A percentile compares a stretch with the other conserved stretches of the same genome.
Conservation (phyloP, 2,113 vertebrate genomes). For the Peromyscus maniculatus region DNA sequence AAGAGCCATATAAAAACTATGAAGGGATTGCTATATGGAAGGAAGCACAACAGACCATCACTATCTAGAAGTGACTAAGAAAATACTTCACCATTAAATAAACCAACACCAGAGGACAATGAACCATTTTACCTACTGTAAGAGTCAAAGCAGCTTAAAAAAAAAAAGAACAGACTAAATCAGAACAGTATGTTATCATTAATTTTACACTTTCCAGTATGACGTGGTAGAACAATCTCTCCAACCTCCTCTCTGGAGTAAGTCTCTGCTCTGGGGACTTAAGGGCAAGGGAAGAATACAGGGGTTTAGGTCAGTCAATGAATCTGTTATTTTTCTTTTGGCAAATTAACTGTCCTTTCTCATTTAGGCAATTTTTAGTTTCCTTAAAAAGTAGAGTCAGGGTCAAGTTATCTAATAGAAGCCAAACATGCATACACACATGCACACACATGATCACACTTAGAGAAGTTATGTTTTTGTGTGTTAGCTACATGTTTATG, state of each 20-base stretch:
- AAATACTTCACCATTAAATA: neutral
- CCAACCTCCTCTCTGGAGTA: neutral
- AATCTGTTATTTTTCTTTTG: neutral
- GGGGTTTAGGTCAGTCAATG: neutral
- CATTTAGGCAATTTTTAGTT: constrained; percentile 10
- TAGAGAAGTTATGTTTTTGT: neutral
- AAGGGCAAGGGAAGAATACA: neutral
- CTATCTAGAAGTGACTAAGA: neutral
- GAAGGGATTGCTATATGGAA: neutral
- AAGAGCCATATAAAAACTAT: neutral
- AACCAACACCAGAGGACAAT: neutral
- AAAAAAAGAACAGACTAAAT: neutral
- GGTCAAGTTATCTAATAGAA: constrained; percentile 24
- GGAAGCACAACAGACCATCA: neutral
- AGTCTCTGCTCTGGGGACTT: neutral
- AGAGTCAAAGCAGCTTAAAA: constrained; percentile 34
- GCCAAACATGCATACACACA: neutral
- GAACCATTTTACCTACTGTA: constrained; percentile 3
- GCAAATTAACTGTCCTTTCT: constrained; percentile 30
- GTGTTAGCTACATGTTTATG: neutral
- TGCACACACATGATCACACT: neutral
- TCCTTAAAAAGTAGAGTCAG: constrained; percentile 48
- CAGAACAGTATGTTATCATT: constrained; percentile 40
- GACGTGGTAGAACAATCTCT: neutral
- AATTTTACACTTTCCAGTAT: constrained; percentile 10